A percentile compares a stretch with the other conserved stretches of the same genome.
Conservation (phyloP, 2,888 invertebrate genomes). For the Zhengitettix transpicula region DNA sequence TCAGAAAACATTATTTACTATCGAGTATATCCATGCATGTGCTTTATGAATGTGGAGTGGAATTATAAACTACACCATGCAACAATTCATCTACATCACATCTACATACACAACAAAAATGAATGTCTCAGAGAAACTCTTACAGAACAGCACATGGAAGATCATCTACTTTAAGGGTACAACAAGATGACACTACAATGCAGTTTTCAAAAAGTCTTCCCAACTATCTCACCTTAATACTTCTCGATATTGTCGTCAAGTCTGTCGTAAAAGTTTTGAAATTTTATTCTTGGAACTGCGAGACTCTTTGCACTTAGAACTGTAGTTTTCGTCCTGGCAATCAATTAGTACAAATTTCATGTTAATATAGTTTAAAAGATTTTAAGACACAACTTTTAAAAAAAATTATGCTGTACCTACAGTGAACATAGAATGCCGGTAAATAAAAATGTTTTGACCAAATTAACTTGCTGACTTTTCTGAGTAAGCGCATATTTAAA, state of each 20-base stretch:
- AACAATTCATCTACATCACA: not conserved
- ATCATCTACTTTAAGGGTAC: not conserved
- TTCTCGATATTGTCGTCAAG: not conserved
- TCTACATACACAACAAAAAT: not conserved
- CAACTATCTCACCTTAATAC: not conserved
- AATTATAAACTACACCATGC: not conserved
- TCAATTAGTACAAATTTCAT: not conserved
- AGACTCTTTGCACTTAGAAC: not conserved
- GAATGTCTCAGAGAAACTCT: not conserved
- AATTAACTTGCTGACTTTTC: too few species aligned
- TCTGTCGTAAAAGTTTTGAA: not conserved
- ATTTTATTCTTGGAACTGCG: not conserved
- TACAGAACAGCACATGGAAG: not conserved
- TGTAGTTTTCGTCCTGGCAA: not conserved
- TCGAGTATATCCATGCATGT: too few species aligned
- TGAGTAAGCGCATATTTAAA: too few species aligned
- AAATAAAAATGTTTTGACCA: too few species aligned
- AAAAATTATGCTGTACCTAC: too few species aligned
- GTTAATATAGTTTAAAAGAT: too few species aligned
- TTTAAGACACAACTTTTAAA: too few species aligned
- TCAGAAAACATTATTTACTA: too few species aligned
- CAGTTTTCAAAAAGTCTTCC: too few species aligned
- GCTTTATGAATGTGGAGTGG: conserved; percentile 4
- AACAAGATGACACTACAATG: too few species aligned
- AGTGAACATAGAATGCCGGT: too few species aligned